A percentile compares a stretch with the other conserved stretches of the same genome.
Evolutionary conservation across 2,113 vertebrate genomes (phyloP).

Genomic region (rat (Rattus norvegicus)): GRCr8 NC_086024.1:110147501-110148000

Average conservation of each 20-base stretch:
- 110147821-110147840: neutral
- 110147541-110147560: neutral
- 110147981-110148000: neutral
- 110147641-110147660: neutral
- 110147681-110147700: neutral
- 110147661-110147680: neutral
- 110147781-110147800: neutral
- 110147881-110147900: constrained; percentile 32
- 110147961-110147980: constrained; percentile 10
- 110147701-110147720: neutral
- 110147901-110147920: constrained; percentile 4
- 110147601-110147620: neutral
- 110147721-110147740: neutral
- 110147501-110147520: neutral
- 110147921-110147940: neutral
- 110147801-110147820: neutral
- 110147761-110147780: neutral
- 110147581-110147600: neutral
- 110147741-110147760: neutral
- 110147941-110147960: constrained; percentile 27
- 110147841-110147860: neutral
- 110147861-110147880: neutral
- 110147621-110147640: neutral
- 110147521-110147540: neutral
- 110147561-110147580: neutral